Percentiles rank a stretch among this genome's conserved stretches.
phyloP scores from a whole-genome alignment of 2,888 invertebrate genomes.

The Mesopsocus fuscifrons region DNA sequence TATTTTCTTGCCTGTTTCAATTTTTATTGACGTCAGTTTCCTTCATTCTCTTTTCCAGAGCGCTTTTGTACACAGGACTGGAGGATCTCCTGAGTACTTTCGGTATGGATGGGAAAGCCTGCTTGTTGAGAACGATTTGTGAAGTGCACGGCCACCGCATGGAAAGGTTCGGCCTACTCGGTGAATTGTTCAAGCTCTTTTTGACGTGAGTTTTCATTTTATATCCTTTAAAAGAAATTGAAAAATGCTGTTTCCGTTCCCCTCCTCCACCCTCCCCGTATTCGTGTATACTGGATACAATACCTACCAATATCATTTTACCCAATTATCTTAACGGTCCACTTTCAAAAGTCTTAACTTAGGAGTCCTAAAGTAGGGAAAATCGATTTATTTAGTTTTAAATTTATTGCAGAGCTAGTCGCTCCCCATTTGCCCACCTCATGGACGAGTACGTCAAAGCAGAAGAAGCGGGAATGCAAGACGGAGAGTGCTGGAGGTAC shows the following conservation, averaged over 20 bases:
- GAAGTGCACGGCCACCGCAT: conserved; percentile 69
- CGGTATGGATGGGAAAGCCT: conserved; percentile 65
- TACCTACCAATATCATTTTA: too few relatives aligned
- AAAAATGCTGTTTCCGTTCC: too few relatives aligned
- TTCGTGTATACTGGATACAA: too few relatives aligned
- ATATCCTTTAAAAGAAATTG: too few relatives aligned
- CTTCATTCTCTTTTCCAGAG: too few relatives aligned
- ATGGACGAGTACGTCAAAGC: conserved; percentile 62
- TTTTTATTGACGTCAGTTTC: too few relatives aligned
- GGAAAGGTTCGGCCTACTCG: conserved; percentile 57
- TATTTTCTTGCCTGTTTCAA: conserved; percentile 10
- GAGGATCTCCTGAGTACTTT: conserved; percentile 66
- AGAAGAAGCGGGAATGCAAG: conserved; percentile 50
- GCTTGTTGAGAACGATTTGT: conserved; percentile 63
- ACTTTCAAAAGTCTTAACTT: too few relatives aligned
- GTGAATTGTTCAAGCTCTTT: conserved; percentile 64
- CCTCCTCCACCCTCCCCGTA: too few relatives aligned
- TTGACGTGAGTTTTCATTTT: conserved; percentile 53
- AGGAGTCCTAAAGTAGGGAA: too few relatives aligned
- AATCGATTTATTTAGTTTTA: background rate
- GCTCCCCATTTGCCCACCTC: conserved; percentile 56
- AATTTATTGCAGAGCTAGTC: conserved; percentile 42
- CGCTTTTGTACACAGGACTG: conserved; percentile 53
- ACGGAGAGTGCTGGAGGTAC: conserved; percentile 70
- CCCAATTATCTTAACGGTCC: too few relatives aligned